Evolutionary conservation across 2,888 invertebrate genomes (phyloP), one percentile per base, ranked within the genome.

Genomic region (Caradrina clavipalpis): DNA sequence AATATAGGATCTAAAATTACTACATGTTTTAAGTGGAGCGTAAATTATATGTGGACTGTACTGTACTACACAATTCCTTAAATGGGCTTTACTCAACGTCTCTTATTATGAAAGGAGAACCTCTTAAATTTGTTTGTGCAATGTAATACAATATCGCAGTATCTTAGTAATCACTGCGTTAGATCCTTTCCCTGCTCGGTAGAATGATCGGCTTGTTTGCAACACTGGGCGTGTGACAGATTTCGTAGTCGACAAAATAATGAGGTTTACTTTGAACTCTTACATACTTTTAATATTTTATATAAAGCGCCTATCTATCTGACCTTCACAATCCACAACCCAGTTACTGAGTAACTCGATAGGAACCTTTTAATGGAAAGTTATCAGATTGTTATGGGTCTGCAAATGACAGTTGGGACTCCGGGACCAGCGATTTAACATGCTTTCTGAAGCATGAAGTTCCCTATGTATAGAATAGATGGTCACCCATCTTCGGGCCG

Each of bases 81-180:
- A 81, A 77, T 84, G 69, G 62, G 60, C 56, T 82, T 81, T 82
- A 69, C 79, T 76, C 79, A 83, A 82, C 78, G 62, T 74, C 63
- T 72, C 70, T 64, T 77, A 83, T 88, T 87, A 85, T 86, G 87
- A 88, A 88, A 88, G 83, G 82, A 81, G 39, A 76, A 83, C 83
- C 85, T 84, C 85, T 85, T 81, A 83, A 85, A 80, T 86, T 84
- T 80, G 78, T 88, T 88, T 88, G 86, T 87, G 90, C 88, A 90
- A 89, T 84, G 81, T 89, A 89, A 89, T 86, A 87, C 87, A 88
- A 89, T 87, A 89, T 88, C 85, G 69, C 71, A 60, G 74, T 76
- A 68, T 65, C 64, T 73, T 70, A 61, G 82, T 86, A 88, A 88
- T 87, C 84, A 84, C 78, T 85, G 69, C 53, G 78, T 71, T 77